Percentiles rank a stretch among this genome's conserved stretches.
Conservation (phyloP, 1,140 invertebrate genomes). For the Schmidtea mediterranea region DNA sequence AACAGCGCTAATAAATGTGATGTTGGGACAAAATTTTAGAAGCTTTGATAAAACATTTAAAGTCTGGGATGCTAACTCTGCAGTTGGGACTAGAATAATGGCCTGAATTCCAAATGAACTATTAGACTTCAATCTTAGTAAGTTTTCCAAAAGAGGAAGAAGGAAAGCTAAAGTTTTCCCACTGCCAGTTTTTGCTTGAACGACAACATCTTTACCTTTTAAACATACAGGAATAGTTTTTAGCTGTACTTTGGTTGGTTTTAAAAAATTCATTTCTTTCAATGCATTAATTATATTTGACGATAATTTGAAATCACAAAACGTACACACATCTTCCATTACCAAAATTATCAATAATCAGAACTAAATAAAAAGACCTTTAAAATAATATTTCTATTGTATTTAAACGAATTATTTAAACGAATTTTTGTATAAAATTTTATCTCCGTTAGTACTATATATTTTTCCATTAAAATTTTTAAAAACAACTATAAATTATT, state of each 20-base stretch:
- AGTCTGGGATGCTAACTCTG: constrained; percentile 87
- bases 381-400: too few species aligned
- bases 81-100: constrained; percentile 84
- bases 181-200: constrained; percentile 64
- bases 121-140: constrained; percentile 32
- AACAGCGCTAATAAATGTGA: too few species aligned
- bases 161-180: constrained; percentile 79
- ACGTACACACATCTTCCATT: too few species aligned
- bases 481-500: too few species aligned
- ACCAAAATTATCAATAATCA: too few species aligned
- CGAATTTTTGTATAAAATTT: too few species aligned
- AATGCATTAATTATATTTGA: not conserved
- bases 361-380: too few species aligned
- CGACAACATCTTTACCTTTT: constrained; percentile 73
- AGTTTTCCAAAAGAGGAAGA: constrained; percentile 34
- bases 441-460: too few species aligned
- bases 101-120: constrained; percentile 24
- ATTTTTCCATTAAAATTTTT: too few species aligned
- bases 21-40: too few species aligned
- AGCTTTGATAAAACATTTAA: constrained; percentile 16
- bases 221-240: constrained; percentile 60
- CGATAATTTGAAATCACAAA: too few species aligned
- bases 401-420: too few species aligned
- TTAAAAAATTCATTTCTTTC: constrained; percentile 38
- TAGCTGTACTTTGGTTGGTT: constrained; percentile 71